Base-by-base conservation (phyloP, 2,113 vertebrate genomes). In the Sinosuthora webbiana region DNA sequence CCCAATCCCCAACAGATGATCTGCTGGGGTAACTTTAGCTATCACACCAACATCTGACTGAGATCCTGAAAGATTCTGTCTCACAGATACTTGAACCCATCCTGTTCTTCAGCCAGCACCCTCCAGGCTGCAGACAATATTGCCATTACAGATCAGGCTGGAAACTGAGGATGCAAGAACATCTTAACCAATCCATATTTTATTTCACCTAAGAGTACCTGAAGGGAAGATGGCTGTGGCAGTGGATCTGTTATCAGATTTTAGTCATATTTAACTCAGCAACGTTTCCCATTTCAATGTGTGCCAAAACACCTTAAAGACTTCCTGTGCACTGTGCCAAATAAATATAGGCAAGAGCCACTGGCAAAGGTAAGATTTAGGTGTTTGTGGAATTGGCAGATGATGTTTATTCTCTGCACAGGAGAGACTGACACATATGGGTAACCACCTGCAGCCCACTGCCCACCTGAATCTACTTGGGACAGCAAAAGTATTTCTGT, bases 301-400 rank as follows among this genome's bases (percentile, higher is more conserved):
- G 9, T 50, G 49, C 11, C 37, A 59, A 85, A 79, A 69, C 28
- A 79, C 19, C 25, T 77, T 27, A 24, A 62, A 65, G 25, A 17
- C 12, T 27, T 90, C 31, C 62, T 35, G 6, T 35, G 22, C 20
- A 24, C 13, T 0, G 0, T 49, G 49, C 17, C 57, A 62, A 71
- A 73, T 69, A 81, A 75, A 52, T 35, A 42, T 4, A 28, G 22
- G 16, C 47, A 87, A 80, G 33, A 78, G 8, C 6, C 0, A 0
- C n/a, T 5, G 19, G 52, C 10, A 75, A 79, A 84, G 27, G 21
- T 28, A 87, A 86, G 15, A 39, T 37, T 27, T 45, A 42, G 23
- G 47, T 60, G 19, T 68, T 47, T 47, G 53, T 68, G 69, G 9
- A 45, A 42, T 7, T 39, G 19, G 33, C 19, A 35, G 21, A 4